A percentile compares a stretch with the other conserved stretches of the same genome.
Evolutionary conservation across 2,113 vertebrate genomes (phyloP).

Genomic region (Rattus norvegicus): DNA sequence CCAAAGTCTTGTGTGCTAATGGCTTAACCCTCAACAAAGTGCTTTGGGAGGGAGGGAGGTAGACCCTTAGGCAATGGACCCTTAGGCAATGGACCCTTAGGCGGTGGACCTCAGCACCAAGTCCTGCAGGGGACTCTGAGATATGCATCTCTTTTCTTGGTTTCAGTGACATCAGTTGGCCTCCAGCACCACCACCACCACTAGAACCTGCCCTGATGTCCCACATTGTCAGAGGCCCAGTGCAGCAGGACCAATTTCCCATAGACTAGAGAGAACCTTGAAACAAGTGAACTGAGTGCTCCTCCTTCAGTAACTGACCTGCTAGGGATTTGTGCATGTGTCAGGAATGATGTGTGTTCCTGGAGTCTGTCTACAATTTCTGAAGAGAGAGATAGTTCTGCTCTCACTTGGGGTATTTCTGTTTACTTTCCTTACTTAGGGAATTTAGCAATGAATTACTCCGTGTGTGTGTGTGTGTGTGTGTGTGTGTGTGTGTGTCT

Average conservation of each 20-base stretch:
- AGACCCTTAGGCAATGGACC: neutral
- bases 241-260: no score
- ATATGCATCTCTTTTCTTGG: neutral
- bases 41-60: neutral
- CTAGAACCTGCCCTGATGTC: rapidly evolving
- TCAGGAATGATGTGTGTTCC: no score
- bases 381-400: no score
- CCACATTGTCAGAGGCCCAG: neutral
- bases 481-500: neutral
- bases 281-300: no score
- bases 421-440: neutral
- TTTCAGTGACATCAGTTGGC: neutral
- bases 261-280: no score
- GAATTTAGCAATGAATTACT: neutral
- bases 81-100: neutral
- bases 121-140: neutral
- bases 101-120: no score
- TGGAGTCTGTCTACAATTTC: neutral
- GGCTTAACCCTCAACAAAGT: neutral
- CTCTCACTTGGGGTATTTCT: no score
- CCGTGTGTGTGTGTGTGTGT: no score
- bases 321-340: neutral
- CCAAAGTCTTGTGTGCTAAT: neutral
- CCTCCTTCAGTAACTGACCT: neutral
- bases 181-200: neutral